phyloP scores from a whole-genome alignment of 2,113 vertebrate species.

The Actinemys pallida region DNA sequence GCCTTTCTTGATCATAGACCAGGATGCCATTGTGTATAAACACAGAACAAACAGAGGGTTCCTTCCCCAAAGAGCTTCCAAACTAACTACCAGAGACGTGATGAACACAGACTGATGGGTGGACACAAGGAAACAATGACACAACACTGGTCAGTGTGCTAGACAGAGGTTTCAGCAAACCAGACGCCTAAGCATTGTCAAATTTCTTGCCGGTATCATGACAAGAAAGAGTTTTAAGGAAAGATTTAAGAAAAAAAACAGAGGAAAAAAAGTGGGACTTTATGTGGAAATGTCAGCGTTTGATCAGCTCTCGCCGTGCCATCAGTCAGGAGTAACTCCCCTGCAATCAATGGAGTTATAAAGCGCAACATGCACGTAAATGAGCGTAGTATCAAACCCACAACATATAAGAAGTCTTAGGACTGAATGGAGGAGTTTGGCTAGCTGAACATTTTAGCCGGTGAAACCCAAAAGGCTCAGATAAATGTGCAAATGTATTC shows the following conservation, averaged over 20 bases:
- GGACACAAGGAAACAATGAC: background rate
- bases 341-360: background rate
- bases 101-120: background rate
- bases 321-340: background rate
- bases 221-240: background rate
- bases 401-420: background rate
- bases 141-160: background rate
- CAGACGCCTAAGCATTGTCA: fast-evolving
- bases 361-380: fast-evolving
- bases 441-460: background rate
- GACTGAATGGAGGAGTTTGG: background rate
- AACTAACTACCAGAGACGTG: background rate
- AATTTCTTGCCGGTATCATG: background rate
- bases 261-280: fast-evolving
- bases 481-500: background rate
- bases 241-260: background rate
- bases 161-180: background rate
- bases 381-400: fast-evolving
- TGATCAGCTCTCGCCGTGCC: background rate
- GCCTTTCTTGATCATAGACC: background rate
- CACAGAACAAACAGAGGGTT: background rate
- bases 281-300: background rate
- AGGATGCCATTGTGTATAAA: background rate
- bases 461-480: fast-evolving
- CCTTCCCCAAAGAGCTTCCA: background rate